Evolutionary conservation across 1,140 invertebrate species (phyloP), one percentile per base, ranked within the genome.

Genomic region (Cotesia vestalis): DNA sequence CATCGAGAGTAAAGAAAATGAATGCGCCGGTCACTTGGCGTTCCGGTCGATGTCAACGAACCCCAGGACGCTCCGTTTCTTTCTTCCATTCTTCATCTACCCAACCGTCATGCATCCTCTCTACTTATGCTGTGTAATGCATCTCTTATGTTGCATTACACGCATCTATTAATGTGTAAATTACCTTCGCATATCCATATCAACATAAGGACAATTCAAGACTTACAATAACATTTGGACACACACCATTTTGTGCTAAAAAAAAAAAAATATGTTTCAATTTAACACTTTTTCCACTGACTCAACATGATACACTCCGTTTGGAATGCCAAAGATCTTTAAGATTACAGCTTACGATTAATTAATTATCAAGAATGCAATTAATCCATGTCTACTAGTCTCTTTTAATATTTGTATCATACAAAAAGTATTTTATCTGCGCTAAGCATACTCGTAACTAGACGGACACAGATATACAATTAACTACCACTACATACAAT

Each of bases 31-130:
- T 80, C 77, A 83, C 79, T 80, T 83, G 62, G 82, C 83, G 81
- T 83, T 80, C 78, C 81, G 76, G 68, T 71, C 63, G 72, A 77
- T 83, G 83, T 84, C 83, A 79, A 82, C 78, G 83, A 83, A 80
- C 81, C 79, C 73, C 75, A 73, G 62, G 75, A 64, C 64, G 60
- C 69, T 75, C 62, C 67, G 66, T 76, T 70, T 75, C 73, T 76
- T 70, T 75, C 72, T 71, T 79, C 73, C 73, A 69, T 75, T 76
- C 76, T 60, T 79, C 73, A 75, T 52, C 67, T 46, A 46, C 38
- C 38, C 38, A 46, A 55, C 59, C 66, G 64, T 68, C 69, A 70
- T 71, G 63, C 53, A 11, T 57, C 20, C 69, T 35, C 34, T 66
- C 17, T 46, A 55, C 66, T 64, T 59, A 71, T 62, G 35, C 61